Base-by-base conservation (phyloP, 2,113 vertebrate genomes). In the Scophthalmus maximus region DNA sequence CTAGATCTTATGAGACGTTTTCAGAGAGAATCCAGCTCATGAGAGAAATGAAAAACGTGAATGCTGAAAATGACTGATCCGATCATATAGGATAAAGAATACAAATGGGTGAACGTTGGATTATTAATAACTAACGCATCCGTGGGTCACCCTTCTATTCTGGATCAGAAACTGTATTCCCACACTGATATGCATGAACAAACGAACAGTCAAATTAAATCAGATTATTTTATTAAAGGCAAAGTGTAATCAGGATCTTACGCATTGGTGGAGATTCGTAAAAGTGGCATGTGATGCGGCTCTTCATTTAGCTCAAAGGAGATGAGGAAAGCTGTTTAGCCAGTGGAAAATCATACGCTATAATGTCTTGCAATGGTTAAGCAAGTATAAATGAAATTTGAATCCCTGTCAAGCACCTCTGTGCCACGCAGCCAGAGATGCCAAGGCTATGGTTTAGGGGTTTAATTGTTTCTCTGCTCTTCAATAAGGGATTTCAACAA, bases 221-320 rank as follows among this genome's bases (percentile, higher is more conserved):
- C 44, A 46, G 73, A 73, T 65, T 50, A 78, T 78, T 59, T 68
- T 59, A 68, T 83, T 86, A 69, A 85, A 68, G 38, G n/a, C 23
- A 65, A 57, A 56, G 73, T 18, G 61, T 47, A 71, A 82, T 81
- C 56, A 76, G 40, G 46, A 64, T 67, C 6, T 46, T 40, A 40
- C 2, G 38, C 57, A 1, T 53, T 58, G n/a, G 23, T 56, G 38
- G 53, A 71, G 51, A 71, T 49, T 64, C 52, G 65, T 68, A 30
- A 63, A 73, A 51, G 77, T 22, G 0, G 14, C 3, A 32, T 62
- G 67, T 57, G 30, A 69, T 75, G 57, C 59, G 69, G 42, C 47
- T 38, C 53, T 52, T 79, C 65, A 71, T 70, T 73, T 26, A 65
- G 40, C 55, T 73, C 36, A 52, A 52, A 68, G 51, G 47, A 79